Evolutionary conservation across 2,888 invertebrate genomes (phyloP), one percentile per base, ranked within the genome.

Genomic region (Heteromurus nitidus): DNA sequence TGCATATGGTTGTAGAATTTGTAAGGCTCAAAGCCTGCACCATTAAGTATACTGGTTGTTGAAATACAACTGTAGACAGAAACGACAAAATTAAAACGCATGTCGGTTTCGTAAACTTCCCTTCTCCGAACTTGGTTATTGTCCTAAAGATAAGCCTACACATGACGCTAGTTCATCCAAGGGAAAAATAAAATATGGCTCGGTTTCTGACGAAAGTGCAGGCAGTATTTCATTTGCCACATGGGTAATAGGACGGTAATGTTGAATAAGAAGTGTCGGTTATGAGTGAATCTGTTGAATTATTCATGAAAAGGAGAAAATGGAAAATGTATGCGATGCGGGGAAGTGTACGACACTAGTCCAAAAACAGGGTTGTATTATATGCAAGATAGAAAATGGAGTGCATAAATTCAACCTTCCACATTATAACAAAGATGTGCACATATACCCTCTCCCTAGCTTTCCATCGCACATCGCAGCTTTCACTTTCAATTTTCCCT

Each of bases 241-340:
- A 55, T 64, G 68, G 50, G 65, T 83, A 82, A 85, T 83, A 67
- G 80, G 86, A 84, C 84, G 67, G 58, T 85, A 82, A 84, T 84
- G 76, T 64, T 58, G 68, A 70, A 82, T 84, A 83, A 83, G 81
- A 85, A 80, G 85, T 84, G 85, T 76, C 80, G 79, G 84, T 80
- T 85, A 84, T 86, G 86, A 86, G 85, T 83, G 85, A 82, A 85
- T 84, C 69, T 24, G 16, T 18, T 86, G 85, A 81, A 86, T 86
- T 67, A 83, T 85, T 84, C 36, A 86, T 84, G 69, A 82, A 50
- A 1, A 24, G 22, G 62, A 69, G 76, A 58, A 47, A 65, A 69
- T 60, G 60, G 60, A 67, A 26, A 76, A 76, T 69, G 68, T 58
- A 76, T 68, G 50, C 26, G 55, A 58, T n/a, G 24, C 30, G 44